Evolutionary conservation across 2,888 invertebrate species (phyloP).

Genomic region (Eumacrocentrus americanus): DNA sequence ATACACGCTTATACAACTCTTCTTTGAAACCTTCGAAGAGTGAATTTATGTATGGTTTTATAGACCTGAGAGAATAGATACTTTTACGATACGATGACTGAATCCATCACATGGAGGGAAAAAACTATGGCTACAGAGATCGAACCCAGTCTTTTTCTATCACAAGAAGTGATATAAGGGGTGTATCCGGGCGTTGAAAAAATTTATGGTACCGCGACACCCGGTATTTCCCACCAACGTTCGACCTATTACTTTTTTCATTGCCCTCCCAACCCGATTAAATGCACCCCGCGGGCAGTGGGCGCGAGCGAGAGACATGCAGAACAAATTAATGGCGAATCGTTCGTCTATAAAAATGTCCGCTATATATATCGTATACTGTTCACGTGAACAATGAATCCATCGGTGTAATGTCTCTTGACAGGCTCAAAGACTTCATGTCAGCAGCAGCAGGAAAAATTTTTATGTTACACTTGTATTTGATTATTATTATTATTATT

Average conservation of each 20-base stretch:
- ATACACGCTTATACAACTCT: too few relatives aligned
- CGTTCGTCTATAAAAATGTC: background rate
- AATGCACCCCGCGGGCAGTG: conserved; percentile 1
- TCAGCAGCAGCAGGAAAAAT: background rate
- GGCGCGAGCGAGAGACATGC: background rate
- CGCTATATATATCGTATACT: background rate
- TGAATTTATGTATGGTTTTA: conserved; percentile 26
- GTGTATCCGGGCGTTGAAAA: conserved; percentile 1
- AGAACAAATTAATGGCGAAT: conserved; percentile 3
- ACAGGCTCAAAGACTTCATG: background rate
- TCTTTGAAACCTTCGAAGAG: too few relatives aligned
- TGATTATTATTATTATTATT: too few relatives aligned
- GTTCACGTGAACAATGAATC: background rate
- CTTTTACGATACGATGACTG: background rate
- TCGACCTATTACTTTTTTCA: conserved; percentile 19
- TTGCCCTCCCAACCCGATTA: conserved; percentile 15
- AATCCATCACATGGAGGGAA: background rate
- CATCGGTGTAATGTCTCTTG: background rate
- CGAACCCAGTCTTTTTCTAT: background rate
- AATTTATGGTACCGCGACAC: conserved; percentile 28
- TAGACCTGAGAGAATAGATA: conserved; percentile 19
- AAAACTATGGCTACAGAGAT: background rate
- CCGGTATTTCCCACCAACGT: conserved; percentile 20
- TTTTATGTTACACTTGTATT: background rate
- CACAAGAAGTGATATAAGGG: background rate